A percentile compares a stretch with the other conserved stretches of the same genome.
Evolutionary conservation across 2,113 vertebrate genomes (phyloP).

Genomic region (Desmodus rotundus): DNA sequence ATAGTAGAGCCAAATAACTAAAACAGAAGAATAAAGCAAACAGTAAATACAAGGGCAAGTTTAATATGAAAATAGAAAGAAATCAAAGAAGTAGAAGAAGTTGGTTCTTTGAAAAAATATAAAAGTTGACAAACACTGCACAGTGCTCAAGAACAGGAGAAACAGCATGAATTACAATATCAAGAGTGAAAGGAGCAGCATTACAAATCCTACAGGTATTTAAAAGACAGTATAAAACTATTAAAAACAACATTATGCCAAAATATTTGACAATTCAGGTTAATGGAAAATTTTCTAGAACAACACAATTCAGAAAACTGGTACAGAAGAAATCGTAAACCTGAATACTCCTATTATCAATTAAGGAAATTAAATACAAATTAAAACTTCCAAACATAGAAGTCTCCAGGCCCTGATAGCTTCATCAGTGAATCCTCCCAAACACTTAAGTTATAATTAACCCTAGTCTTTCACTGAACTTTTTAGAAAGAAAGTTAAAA

Average conservation of each 20-base stretch:
- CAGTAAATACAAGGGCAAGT: neutral
- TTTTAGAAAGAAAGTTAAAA: neutral
- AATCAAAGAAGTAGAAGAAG: neutral
- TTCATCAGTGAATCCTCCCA: neutral
- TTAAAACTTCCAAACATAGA: neutral
- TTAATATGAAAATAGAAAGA: neutral
- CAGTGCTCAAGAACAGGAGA: neutral
- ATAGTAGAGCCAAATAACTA: neutral
- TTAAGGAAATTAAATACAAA: neutral
- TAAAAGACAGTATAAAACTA: neutral
- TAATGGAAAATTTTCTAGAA: neutral
- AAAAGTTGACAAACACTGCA: neutral
- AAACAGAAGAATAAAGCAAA: neutral
- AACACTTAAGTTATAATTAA: neutral
- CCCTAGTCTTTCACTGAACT: neutral
- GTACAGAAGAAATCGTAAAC: neutral
- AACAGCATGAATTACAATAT: neutral
- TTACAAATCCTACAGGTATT: neutral
- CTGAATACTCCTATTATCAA: neutral
- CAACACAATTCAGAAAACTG: neutral
- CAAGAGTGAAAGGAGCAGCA: neutral
- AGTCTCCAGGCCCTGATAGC: neutral
- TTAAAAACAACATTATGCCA: neutral
- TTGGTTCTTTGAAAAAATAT: neutral
- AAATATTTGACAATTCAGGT: neutral